phyloP scores from a whole-genome alignment of 2,888 invertebrate species.

The Malachius bipustulatus region DNA sequence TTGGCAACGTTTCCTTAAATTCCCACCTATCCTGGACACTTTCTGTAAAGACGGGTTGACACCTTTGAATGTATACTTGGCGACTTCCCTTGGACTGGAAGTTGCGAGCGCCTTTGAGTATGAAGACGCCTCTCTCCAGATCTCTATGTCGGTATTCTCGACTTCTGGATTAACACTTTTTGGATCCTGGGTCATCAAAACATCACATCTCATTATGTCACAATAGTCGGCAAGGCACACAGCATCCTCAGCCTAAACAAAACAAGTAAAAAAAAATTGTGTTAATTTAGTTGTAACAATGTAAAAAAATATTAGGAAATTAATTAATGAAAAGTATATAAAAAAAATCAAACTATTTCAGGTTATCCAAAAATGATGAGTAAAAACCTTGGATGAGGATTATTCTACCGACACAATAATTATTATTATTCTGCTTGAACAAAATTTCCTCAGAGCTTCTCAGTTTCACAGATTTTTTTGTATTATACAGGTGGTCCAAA shows the following conservation, averaged over 20 bases:
- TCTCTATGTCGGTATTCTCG: conserved; percentile 67
- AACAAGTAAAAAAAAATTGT: conserved; percentile 8
- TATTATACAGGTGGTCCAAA: too few species aligned
- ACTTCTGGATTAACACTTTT: conserved; percentile 53
- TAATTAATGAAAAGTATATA: too few species aligned
- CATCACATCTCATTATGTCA: conserved; percentile 92
- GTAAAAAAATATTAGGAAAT: too few species aligned
- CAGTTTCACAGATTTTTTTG: too few species aligned
- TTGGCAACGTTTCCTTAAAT: conserved; percentile 28
- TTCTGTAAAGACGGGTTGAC: conserved; percentile 24
- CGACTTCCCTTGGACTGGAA: conserved; percentile 34
- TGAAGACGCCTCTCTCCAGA: conserved; percentile 70
- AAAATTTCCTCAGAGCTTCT: too few species aligned
- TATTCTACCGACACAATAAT: too few species aligned
- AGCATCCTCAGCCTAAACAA: conserved; percentile 71
- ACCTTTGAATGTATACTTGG: conserved; percentile 32
- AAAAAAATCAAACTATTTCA: too few species aligned
- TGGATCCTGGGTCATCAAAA: conserved; percentile 61
- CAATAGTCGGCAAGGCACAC: conserved; percentile 90
- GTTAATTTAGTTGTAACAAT: too few species aligned
- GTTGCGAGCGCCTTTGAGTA: conserved; percentile 49
- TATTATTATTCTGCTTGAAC: too few species aligned
- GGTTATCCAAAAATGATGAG: too few species aligned
- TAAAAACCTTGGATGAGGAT: conserved; percentile 2
- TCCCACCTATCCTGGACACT: conserved; percentile 15